phyloP scores from a whole-genome alignment of 2,113 vertebrate genomes.

The Dicerorhinus sumatrensis region DNA sequence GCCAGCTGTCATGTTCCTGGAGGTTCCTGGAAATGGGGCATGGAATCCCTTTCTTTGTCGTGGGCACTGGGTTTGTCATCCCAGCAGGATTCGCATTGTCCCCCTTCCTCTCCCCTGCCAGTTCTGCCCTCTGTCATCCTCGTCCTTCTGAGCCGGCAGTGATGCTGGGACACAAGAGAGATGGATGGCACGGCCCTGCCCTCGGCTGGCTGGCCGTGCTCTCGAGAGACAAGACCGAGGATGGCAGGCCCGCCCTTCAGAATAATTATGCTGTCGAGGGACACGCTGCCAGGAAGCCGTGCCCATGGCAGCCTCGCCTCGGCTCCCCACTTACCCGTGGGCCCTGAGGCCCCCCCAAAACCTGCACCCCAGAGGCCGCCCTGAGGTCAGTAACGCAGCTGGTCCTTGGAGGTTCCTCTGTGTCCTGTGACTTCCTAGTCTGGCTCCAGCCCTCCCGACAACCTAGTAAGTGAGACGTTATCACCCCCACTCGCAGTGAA shows the following conservation, averaged over 20 bases:
- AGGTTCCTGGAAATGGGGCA: neutral
- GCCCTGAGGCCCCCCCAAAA: too few species aligned
- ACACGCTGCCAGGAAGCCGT: neutral
- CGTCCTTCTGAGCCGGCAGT: neutral
- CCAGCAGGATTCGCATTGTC: fast-evolving
- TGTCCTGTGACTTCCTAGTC: neutral
- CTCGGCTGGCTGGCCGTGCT: neutral
- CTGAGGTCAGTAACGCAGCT: fast-evolving
- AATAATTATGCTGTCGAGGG: neutral
- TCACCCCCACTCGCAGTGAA: neutral
- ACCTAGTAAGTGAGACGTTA: neutral
- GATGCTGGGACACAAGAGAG: neutral
- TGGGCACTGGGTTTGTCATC: neutral
- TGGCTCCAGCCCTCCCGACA: neutral
- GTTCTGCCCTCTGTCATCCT: neutral
- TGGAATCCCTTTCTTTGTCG: neutral
- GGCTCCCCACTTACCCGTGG: neutral
- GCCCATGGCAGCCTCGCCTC: fast-evolving
- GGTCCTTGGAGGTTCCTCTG: neutral
- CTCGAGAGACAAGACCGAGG: neutral
- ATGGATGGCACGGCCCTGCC: neutral
- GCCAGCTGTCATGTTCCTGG: neutral
- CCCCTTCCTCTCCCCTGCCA: fast-evolving
- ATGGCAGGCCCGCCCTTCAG: neutral
- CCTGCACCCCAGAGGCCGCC: neutral